phyloP scores from a whole-genome alignment of 2,888 invertebrate genomes.

The Callinectes sapidus region DNA sequence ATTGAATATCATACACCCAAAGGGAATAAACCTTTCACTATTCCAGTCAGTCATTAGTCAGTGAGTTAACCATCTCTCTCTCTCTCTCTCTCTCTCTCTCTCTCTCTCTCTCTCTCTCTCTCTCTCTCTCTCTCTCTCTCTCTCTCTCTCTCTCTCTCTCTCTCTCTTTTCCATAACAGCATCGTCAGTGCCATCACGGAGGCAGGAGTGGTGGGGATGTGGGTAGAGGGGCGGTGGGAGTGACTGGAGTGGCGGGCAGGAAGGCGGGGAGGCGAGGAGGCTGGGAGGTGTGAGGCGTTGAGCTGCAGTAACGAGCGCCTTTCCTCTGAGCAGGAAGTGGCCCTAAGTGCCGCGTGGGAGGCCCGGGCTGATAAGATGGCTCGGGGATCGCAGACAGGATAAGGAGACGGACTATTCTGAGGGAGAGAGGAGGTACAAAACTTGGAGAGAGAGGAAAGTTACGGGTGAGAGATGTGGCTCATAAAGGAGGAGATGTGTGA shows the following conservation, averaged over 20 bases:
- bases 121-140: background rate
- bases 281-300: background rate
- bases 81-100: background rate
- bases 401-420: background rate
- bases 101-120: background rate
- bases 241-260: background rate
- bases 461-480: slow-evolving; percentile 26
- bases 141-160: slow-evolving; percentile 25
- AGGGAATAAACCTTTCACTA: too few relatives aligned
- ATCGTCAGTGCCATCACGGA: background rate
- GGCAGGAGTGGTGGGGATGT: background rate
- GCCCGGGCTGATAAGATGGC: slow-evolving; percentile 30
- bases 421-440: background rate
- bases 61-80: too few relatives aligned
- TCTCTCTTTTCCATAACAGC: background rate
- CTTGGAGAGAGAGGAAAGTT: background rate
- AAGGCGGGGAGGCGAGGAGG: background rate
- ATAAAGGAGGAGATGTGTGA: slow-evolving; percentile 25
- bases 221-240: background rate
- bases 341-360: slow-evolving; percentile 28
- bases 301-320: slow-evolving; percentile 27
- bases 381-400: slow-evolving; percentile 2
- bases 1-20: too few relatives aligned
- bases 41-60: too few relatives aligned
- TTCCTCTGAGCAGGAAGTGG: slow-evolving; percentile 33